Percentiles rank a stretch among this genome's conserved stretches.
Conservation (phyloP, 2,797 vertebrate species). For the Merluccius polli region DNA sequence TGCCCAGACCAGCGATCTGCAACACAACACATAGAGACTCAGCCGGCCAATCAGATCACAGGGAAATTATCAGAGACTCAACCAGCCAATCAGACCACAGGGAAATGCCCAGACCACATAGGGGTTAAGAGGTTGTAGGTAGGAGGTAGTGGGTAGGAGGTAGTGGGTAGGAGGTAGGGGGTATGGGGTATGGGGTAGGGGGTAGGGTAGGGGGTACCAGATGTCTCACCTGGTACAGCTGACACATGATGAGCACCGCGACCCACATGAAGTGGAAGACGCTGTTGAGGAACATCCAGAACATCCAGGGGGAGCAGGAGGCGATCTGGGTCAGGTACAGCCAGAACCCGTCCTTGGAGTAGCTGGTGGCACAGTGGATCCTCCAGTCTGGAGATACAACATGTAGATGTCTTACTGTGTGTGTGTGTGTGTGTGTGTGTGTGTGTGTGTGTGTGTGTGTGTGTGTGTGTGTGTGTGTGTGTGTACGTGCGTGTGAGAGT, state of each 20-base stretch:
- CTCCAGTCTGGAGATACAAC: slow-evolving; percentile 83
- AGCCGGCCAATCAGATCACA: not conserved
- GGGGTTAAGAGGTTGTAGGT: no score
- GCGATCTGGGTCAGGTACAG: slow-evolving; percentile 94
- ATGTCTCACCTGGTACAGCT: slow-evolving; percentile 89
- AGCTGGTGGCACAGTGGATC: slow-evolving; percentile 90
- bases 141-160: not conserved
- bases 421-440: no score
- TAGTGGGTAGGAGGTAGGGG: not conserved
- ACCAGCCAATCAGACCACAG: not conserved
- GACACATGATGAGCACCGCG: slow-evolving; percentile 97
- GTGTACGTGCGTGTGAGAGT: not conserved
- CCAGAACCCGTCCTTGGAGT: slow-evolving; percentile 95
- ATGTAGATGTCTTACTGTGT: not conserved
- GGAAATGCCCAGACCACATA: not conserved
- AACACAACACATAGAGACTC: no score
- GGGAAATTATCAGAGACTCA: no score
- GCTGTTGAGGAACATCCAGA: slow-evolving; percentile 99
- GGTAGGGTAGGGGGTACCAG: not conserved
- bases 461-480: no score
- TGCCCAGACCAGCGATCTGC: slow-evolving; percentile 94
- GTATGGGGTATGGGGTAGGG: not conserved
- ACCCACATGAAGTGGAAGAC: slow-evolving; percentile 99
- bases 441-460: slow-evolving; percentile 33
- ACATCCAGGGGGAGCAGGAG: slow-evolving; percentile 98